Evolutionary conservation across 2,113 vertebrate genomes (phyloP), one percentile per base, ranked within the genome.

Genomic region (Rhynchomys soricoides): DNA sequence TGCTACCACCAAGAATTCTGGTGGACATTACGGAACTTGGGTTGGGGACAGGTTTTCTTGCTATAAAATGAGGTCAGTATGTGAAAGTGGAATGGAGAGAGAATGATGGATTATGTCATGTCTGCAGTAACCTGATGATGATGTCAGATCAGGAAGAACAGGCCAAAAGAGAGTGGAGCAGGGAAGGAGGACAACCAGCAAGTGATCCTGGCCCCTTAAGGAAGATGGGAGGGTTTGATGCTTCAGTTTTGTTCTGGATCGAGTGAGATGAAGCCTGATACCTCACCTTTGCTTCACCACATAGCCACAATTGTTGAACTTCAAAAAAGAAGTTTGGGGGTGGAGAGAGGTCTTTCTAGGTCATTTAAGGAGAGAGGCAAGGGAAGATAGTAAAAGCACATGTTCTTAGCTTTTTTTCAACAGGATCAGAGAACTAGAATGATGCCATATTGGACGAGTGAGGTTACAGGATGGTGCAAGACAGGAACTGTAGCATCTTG

Each of bases 401-500:
- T 90, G 34, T 82, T 37, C 50, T 26, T 24, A n/a, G 75, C 9
- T 26, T 31, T 45, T 34, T 3, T 19, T 31, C 5, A 29, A 21
- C 37, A 9, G 48, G 45, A 85, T 9, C 13, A 88, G 48, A 70
- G 43, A 89, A n/a, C 7, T 45, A 24, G 0, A 22, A 48, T 9
- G 1, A 3, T 22, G 5, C 29, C 16, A 10, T 24, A 16, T 40
- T 71, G 31, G 21, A 70, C 48, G 55, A 70, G 31, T 71, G n/a
- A 71, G 7, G 8, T n/a, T 37, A 57, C 5, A 34, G 29, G 21
- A 2, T 4, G 37, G 22, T 85, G 59, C 31, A 79, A 90, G 45
- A 50, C 1, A 40, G 55, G 43, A 24, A 3, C 1, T 7, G n/a
- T 16, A 48, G 59, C 19, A 24, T 68, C 6, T 1, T 29, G 1